These are phyloP conservation scores for Salarias fasciatus DNA, from an alignment of 2,797 vertebrate genomes.

Conservation along the genomic window DNA sequence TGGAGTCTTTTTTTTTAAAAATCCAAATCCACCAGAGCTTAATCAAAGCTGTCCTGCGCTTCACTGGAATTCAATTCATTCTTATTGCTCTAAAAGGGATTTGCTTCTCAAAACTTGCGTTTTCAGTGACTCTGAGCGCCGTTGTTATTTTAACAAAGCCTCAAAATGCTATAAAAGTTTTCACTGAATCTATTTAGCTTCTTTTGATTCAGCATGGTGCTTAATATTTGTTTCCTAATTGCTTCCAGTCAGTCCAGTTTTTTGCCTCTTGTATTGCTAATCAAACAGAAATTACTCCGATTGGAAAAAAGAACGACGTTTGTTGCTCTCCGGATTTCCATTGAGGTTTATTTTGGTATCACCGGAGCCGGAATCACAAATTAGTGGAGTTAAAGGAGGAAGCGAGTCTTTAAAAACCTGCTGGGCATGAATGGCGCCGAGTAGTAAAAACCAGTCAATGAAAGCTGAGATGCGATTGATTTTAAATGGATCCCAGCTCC, in stretches of 20 bases:
- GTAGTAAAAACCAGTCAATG: neutral
- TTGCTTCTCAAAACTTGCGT: no score
- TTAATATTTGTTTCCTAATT: no score
- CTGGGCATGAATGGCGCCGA: constrained; percentile 3
- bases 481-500: constrained; percentile 7
- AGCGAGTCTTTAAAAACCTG: constrained; percentile 9
- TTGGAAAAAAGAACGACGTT: neutral
- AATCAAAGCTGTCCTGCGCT: neutral
- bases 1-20: neutral
- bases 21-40: neutral
- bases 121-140: no score
- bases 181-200: no score
- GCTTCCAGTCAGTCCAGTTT: no score
- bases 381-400: neutral
- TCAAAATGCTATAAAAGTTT: no score
- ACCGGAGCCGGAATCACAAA: neutral
- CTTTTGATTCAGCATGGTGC: no score
- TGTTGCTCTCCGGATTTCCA: neutral
- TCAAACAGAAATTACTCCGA: neutral
- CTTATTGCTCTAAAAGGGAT: neutral
- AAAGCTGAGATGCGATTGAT: constrained; percentile 18
- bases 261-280: no score
- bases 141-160: no score
- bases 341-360: neutral
- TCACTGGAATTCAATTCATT: neutral